Evolutionary conservation across 2,113 vertebrate species (phyloP), one percentile per base, ranked within the genome.

Genomic region (Diphyllodes magnificus): DNA sequence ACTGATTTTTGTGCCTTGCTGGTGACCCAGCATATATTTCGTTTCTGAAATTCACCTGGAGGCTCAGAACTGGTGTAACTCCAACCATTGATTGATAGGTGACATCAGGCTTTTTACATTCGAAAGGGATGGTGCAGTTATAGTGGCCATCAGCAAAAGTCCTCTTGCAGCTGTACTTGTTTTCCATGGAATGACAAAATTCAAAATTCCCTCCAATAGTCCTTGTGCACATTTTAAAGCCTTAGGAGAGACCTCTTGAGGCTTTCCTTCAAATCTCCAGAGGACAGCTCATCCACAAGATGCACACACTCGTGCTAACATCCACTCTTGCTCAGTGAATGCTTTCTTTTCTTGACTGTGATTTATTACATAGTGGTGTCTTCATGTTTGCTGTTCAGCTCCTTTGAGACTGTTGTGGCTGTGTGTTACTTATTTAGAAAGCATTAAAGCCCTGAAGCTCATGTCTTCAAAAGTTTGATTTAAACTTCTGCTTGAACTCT

Each of bases 401-500:
- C 37, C 64, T 78, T 70, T 51, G 54, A 70, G 82, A 44, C 51
- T n/a, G 22, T 28, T 68, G 35, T 57, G 79, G 49, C 33, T 70
- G 27, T 8, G 27, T 66, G 15, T 77, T 69, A 86, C 42, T 66
- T 71, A 53, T 3, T 42, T 71, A 82, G 66, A 79, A 85, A 92
- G 44, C 47, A 45, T 68, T 79, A 68, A 85, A 88, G 51, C 56
- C n/a, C 30, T 60, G 56, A 77, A 80, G 35, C 69, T 84, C 18
- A 33, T 13, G 40, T 51, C 50, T 82, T 60, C 22, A 68, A 68
- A 47, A 80, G 21, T 84, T 78, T 31, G 11, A 51, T 73, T 69
- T 82, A 60, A 92, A 60, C 64, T 57, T 90, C 69, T 65, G 27
- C 65, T 85, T 70, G 60, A 75, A 72, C 82, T 88, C 30, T 70